Conservation (phyloP, 2,113 vertebrate genomes). For the Tragelaphus strepsiceros region DNA sequence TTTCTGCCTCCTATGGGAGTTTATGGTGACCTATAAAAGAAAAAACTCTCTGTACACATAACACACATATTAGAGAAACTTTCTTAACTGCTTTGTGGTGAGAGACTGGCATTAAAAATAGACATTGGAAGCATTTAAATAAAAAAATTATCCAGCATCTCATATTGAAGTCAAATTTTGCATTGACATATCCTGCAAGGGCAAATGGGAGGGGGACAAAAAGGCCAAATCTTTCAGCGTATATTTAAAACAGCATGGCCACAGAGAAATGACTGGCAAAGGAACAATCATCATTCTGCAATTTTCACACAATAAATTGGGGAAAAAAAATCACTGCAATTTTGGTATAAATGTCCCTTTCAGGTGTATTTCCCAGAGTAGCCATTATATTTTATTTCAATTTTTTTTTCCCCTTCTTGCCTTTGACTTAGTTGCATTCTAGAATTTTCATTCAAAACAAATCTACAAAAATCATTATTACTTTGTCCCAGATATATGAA, state of each 20-base stretch:
- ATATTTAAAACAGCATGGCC: conserved; percentile 56
- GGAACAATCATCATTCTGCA: conserved; percentile 32
- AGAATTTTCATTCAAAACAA: conserved; percentile 15
- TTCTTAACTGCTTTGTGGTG: conserved; percentile 34
- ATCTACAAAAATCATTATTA: neutral
- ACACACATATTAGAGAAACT: conserved; percentile 20
- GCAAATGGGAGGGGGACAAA: neutral
- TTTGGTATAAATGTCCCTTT: conserved; percentile 56
- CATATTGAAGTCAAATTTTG: conserved; percentile 36
- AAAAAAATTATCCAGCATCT: conserved; percentile 45
- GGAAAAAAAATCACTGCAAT: conserved; percentile 51
- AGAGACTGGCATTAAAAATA: conserved; percentile 54
- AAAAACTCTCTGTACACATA: neutral
- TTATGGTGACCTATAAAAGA: conserved; percentile 42
- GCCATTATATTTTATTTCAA: conserved; percentile 37
- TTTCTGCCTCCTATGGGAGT: neutral
- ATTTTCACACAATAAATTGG: conserved; percentile 48
- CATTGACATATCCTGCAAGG: neutral
- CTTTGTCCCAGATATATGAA: conserved; percentile 14
- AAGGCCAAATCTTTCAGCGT: neutral
- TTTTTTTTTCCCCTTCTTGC: neutral
- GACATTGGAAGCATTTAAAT: conserved; percentile 50
- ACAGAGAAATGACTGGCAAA: conserved; percentile 43
- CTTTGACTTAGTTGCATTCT: conserved; percentile 25
- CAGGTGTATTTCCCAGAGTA: conserved; percentile 33